Evolutionary conservation across 2,888 invertebrate genomes (phyloP).

Genomic region (Synergus japonicus): DNA sequence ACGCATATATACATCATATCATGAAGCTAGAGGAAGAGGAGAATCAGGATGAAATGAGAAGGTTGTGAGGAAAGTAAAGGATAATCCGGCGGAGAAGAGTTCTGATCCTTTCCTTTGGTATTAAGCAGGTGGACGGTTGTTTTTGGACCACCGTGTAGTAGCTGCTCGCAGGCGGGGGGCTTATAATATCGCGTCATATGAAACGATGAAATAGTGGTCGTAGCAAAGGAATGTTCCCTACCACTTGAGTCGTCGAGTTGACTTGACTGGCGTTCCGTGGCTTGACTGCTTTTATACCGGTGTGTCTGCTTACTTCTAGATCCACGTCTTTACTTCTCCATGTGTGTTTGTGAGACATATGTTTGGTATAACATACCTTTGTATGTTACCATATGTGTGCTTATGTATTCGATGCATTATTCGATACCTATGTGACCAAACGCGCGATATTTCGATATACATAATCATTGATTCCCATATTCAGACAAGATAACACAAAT

Average conservation of each 20-base stretch:
- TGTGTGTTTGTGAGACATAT: constrained; percentile 45
- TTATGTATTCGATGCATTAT: background rate
- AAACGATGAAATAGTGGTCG: constrained; percentile 77
- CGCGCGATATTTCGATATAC: too few species aligned
- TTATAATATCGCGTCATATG: constrained; percentile 77
- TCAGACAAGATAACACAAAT: too few species aligned
- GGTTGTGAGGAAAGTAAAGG: constrained; percentile 28
- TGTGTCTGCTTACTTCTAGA: constrained; percentile 61
- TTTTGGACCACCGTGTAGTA: constrained; percentile 76
- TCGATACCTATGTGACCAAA: too few species aligned
- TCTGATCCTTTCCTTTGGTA: constrained; percentile 34
- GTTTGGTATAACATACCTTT: background rate
- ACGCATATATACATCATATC: constrained; percentile 1
- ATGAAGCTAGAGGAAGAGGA: constrained; percentile 14
- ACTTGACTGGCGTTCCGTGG: constrained; percentile 73
- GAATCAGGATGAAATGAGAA: constrained; percentile 20
- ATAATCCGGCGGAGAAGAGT: constrained; percentile 27
- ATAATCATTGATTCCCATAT: too few species aligned
- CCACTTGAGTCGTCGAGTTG: constrained; percentile 75
- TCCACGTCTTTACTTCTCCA: constrained; percentile 45
- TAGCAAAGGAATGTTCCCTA: constrained; percentile 76
- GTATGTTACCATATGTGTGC: background rate
- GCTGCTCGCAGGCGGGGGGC: constrained; percentile 75
- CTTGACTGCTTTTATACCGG: constrained; percentile 67
- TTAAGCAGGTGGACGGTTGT: constrained; percentile 54